phyloP scores from a whole-genome alignment of 2,797 vertebrate species.

The Pseudocheirus occidentalis region DNA sequence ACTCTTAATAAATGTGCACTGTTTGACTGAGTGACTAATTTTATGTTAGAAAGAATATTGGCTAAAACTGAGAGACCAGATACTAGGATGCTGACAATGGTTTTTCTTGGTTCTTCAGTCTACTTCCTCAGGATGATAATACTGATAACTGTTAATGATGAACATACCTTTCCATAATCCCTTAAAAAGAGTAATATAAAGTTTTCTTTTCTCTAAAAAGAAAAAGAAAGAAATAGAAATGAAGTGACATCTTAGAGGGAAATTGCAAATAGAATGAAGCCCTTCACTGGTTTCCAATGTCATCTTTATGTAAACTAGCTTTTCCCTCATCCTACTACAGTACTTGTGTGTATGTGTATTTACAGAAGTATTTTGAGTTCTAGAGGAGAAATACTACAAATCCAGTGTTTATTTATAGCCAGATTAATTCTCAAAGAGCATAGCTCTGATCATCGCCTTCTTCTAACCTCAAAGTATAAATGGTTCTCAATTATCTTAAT shows the following conservation, averaged over 20 bases:
- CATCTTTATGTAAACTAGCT: not conserved
- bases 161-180: not conserved
- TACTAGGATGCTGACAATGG: too few relatives aligned
- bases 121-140: not conserved
- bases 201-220: not conserved
- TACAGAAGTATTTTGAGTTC: not conserved
- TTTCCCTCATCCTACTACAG: slow-evolving; percentile 19
- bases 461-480: not conserved
- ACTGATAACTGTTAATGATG: not conserved
- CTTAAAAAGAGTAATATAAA: not conserved
- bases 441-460: not conserved
- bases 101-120: not conserved
- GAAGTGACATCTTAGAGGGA: slow-evolving; percentile 26
- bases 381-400: not conserved
- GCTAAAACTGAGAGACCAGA: too few relatives aligned
- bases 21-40: not conserved
- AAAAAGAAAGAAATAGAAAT: slow-evolving; percentile 6
- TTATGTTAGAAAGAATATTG: not conserved
- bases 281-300: slow-evolving; percentile 40
- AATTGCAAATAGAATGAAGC: not conserved
- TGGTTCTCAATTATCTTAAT: not conserved
- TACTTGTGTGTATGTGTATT: not conserved
- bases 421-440: not conserved
- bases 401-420: not conserved
- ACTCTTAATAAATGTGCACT: not conserved